Evolutionary conservation across 2,113 vertebrate species (phyloP).

Genomic region (Calyptomena viridis): DNA sequence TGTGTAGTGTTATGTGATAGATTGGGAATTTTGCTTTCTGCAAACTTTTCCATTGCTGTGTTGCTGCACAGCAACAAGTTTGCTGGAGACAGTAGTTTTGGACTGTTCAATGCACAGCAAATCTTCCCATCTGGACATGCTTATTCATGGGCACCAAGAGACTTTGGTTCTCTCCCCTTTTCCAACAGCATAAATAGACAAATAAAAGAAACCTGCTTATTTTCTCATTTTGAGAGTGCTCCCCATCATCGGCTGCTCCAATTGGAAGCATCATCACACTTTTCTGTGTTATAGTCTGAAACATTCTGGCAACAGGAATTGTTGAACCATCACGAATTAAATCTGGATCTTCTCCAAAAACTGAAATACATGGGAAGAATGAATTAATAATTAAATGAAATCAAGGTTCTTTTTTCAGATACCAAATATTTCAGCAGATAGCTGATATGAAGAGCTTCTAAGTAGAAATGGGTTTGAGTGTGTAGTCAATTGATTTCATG

Average conservation of each 20-base stretch:
- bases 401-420: neutral
- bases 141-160: neutral
- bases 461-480: neutral
- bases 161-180: neutral
- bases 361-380: slow-evolving; percentile 48
- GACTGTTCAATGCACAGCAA: neutral
- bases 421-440: neutral
- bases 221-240: slow-evolving; percentile 82
- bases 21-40: neutral
- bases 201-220: slow-evolving; percentile 75
- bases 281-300: slow-evolving; percentile 71
- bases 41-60: too few relatives aligned
- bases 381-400: neutral
- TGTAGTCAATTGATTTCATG: neutral
- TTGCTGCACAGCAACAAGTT: neutral
- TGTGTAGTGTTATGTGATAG: accelerated
- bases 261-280: slow-evolving; percentile 78
- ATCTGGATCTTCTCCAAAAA: slow-evolving; percentile 78
- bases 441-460: neutral
- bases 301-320: slow-evolving; percentile 73
- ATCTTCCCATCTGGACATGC: neutral
- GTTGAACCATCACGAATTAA: slow-evolving; percentile 79
- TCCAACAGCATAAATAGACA: neutral
- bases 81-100: neutral
- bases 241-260: slow-evolving; percentile 73